Base-by-base conservation (phyloP, 2,797 vertebrate genomes). In the Orientallactaga sibirica region DNA sequence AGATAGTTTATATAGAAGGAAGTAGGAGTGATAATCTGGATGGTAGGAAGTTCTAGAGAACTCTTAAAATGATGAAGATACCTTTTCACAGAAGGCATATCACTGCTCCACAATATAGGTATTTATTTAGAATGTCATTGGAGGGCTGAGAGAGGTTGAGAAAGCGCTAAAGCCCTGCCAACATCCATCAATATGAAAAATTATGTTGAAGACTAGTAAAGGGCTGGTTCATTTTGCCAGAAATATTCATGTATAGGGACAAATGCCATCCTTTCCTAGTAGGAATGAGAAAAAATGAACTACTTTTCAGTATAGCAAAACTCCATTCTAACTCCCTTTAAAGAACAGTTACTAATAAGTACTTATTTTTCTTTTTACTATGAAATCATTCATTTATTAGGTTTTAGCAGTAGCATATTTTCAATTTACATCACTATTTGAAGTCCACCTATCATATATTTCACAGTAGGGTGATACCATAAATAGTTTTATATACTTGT, bases 391-490 rank as follows among this genome's bases (percentile, higher is more conserved):
- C 67, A 78, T 77, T 77, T 92, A 20, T 55, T 85, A 79, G 25
- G n/a, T 91, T 88, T 93, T 58, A 85, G 20, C 82, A 86, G 52
- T 20, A 67, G 4, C 20, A 74, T 91, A 37, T 93, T 93, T 89
- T 85, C 90, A 92, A 82, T 86, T 90, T 92, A 20, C 41, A 74
- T 79, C 55, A 88, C 29, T 84, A 52, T 79, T 91, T 92, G 25
- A 96, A 91, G 73, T 37, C 5, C 1, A 58, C 15, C 2, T 77
- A 8, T 43, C 66, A 88, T 75, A 88, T 85, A 88, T 85, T 91
- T 91, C 66, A 84, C 55, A 71, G 14, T 61, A 83, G 2, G 2
- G 18, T 71, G 24, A 16, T 70, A 83, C n/a, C 14, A 74, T 41
- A 78, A 82, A 71, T 52, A 88, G 29, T 76, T 88, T 73, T 83